Evolutionary conservation across 1,140 invertebrate genomes (phyloP).

Genomic region (Drosophila athabasca): DNA sequence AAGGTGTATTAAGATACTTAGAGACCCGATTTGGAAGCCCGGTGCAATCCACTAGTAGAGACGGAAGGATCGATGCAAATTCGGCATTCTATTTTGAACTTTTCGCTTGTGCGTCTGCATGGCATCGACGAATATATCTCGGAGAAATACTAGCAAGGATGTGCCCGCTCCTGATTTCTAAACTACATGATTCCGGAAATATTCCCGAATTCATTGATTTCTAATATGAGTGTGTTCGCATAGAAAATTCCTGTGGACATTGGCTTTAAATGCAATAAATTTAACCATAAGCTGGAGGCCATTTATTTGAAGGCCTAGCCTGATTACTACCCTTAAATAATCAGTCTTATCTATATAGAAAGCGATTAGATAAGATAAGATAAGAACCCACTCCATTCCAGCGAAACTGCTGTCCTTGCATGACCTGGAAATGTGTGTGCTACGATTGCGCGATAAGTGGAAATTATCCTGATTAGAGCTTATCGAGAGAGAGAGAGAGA

Average conservation of each 20-base stretch:
- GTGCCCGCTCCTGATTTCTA: too few relatives aligned
- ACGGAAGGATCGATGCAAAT: too few relatives aligned
- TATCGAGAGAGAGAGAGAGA: conserved; percentile 20
- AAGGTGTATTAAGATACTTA: too few relatives aligned
- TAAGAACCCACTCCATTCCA: conserved; percentile 10
- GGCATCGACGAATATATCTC: too few relatives aligned
- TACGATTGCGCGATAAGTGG: conserved; percentile 19
- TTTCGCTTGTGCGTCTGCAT: too few relatives aligned
- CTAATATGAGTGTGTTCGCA: neutral
- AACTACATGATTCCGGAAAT: too few relatives aligned
- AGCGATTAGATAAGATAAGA: conserved; percentile 31
- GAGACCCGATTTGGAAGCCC: too few relatives aligned
- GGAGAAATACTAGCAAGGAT: too few relatives aligned
- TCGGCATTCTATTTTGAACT: too few relatives aligned
- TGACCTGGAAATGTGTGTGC: neutral
- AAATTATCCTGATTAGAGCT: conserved; percentile 33
- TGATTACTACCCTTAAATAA: conserved; percentile 10
- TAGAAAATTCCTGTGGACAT: conserved; percentile 1
- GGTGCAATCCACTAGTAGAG: too few relatives aligned
- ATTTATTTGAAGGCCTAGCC: neutral
- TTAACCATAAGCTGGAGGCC: neutral
- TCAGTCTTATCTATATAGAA: conserved; percentile 1
- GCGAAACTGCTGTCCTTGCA: conserved; percentile 37
- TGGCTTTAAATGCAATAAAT: neutral
- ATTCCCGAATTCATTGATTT: too few relatives aligned